Evolutionary conservation across 2,888 invertebrate species (phyloP).

Genomic region (Hypercompe scribonia): DNA sequence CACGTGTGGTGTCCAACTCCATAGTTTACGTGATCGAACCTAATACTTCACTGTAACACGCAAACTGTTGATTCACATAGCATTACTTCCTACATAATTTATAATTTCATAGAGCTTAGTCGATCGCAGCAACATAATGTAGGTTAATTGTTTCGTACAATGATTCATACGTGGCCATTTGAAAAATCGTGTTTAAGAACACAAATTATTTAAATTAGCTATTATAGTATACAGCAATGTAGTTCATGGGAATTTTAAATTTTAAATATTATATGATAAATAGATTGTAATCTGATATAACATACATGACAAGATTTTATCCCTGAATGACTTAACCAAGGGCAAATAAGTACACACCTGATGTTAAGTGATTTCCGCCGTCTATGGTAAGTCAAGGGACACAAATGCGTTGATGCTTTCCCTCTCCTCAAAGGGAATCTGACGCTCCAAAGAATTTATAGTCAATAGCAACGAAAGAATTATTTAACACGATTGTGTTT

Average conservation of each 20-base stretch:
- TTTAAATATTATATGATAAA: background rate
- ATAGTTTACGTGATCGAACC: slow-evolving; percentile 16
- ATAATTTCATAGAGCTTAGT: slow-evolving; percentile 76
- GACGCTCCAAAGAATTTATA: too few species aligned
- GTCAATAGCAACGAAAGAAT: too few species aligned
- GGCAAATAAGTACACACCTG: too few species aligned
- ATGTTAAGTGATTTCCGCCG: too few species aligned
- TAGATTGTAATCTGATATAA: background rate
- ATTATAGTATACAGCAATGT: slow-evolving; percentile 5
- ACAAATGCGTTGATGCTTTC: too few species aligned
- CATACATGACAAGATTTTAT: too few species aligned
- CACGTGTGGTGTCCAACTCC: slow-evolving; percentile 21
- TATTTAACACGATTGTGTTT: too few species aligned
- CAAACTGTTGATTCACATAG: slow-evolving; percentile 69
- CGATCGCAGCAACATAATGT: slow-evolving; percentile 59
- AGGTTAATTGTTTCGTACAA: slow-evolving; percentile 71
- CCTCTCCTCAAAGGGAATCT: too few species aligned
- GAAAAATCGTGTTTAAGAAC: slow-evolving; percentile 44
- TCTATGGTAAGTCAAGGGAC: too few species aligned
- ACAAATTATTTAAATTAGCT: slow-evolving; percentile 24
- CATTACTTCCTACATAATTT: slow-evolving; percentile 78
- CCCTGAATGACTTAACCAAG: too few species aligned
- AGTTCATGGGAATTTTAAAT: slow-evolving; percentile 15
- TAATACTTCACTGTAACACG: slow-evolving; percentile 54
- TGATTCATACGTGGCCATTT: slow-evolving; percentile 61